Evolutionary conservation across 1,140 invertebrate species (phyloP).

Genomic region (Drosophila sucinea): DNA sequence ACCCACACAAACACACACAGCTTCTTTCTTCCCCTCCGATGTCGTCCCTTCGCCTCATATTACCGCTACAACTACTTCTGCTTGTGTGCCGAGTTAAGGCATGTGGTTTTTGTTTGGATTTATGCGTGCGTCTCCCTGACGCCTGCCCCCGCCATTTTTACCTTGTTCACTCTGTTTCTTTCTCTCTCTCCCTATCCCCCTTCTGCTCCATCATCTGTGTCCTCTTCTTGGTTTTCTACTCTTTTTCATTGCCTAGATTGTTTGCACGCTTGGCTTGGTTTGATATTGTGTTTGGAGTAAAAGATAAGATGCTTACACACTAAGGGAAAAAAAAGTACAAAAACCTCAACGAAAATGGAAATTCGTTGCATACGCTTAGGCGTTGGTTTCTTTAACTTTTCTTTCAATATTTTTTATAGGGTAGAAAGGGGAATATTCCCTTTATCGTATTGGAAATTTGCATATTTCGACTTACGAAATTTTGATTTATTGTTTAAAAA

Average conservation of each 20-base stretch:
- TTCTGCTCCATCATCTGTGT: background rate
- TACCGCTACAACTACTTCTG: constrained; percentile 4
- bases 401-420: background rate
- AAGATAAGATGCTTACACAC: constrained; percentile 65
- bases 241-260: constrained; percentile 53
- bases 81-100: constrained; percentile 54
- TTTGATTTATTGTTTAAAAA: too few species aligned
- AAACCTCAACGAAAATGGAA: constrained; percentile 6
- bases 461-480: too few species aligned
- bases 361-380: constrained; percentile 15
- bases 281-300: constrained; percentile 59
- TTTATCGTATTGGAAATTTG: background rate
- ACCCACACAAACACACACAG: background rate
- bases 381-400: constrained; percentile 3
- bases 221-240: background rate
- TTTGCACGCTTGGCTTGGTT: constrained; percentile 67
- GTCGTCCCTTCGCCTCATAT: background rate
- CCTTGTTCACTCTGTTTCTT: background rate
- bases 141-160: background rate
- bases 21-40: background rate
- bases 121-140: constrained; percentile 53
- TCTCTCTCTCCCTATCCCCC: background rate
- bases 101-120: constrained; percentile 77
- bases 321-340: background rate
- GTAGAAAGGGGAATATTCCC: background rate